These are phyloP conservation scores for Cricetomys ansorgei DNA, from an alignment of 2,113 vertebrate species.

Conservation along the genomic window DNA sequence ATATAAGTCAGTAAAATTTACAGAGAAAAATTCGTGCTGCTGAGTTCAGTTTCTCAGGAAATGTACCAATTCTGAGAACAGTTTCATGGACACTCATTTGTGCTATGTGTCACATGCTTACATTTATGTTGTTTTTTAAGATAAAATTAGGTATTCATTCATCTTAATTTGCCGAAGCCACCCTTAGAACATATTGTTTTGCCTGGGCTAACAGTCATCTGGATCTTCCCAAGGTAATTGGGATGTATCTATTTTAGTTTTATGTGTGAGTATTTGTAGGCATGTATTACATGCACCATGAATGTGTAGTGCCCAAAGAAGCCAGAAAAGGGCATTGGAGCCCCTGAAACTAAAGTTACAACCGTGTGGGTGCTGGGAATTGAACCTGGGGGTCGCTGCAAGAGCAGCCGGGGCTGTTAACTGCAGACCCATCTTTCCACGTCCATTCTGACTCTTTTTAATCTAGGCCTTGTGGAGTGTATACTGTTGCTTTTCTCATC, in stretches of 20 bases:
- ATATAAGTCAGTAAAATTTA: background rate
- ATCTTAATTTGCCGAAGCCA: background rate
- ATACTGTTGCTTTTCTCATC: background rate
- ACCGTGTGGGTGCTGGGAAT: background rate
- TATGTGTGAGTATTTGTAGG: background rate
- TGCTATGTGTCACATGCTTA: background rate
- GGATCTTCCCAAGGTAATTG: background rate
- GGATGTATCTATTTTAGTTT: background rate
- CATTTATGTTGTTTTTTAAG: background rate
- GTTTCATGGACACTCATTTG: background rate
- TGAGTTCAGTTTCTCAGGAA: background rate
- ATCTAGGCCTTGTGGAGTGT: background rate
- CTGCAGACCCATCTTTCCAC: background rate
- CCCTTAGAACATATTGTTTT: background rate
- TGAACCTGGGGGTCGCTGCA: background rate
- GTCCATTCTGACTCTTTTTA: background rate
- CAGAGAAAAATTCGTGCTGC: background rate
- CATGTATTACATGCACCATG: background rate
- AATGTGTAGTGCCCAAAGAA: background rate
- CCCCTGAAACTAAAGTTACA: background rate
- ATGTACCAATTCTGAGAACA: conserved; percentile 4
- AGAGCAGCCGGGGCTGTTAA: background rate
- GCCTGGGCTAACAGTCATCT: background rate
- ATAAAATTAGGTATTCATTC: background rate
- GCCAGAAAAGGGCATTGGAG: background rate